Evolutionary conservation across 2,113 vertebrate species (phyloP).

Genomic region (Sylvia atricapilla): DNA sequence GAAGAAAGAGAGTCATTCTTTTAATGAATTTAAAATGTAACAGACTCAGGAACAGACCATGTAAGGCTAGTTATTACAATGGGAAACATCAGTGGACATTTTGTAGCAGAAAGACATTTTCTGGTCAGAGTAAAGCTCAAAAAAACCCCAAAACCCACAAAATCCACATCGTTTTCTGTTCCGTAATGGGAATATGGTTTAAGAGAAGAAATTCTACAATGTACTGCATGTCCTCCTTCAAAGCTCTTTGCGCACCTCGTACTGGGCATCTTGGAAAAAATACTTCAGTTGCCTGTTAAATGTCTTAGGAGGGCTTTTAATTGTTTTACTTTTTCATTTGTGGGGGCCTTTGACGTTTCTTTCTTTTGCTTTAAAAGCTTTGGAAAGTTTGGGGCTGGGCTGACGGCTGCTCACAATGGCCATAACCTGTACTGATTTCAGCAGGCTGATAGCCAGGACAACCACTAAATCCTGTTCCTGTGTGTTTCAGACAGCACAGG

Average conservation of each 20-base stretch:
- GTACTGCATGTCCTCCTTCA: neutral
- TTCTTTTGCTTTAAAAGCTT: neutral
- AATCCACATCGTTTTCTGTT: neutral
- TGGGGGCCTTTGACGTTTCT: neutral
- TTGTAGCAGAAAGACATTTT: neutral
- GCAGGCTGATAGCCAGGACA: neutral
- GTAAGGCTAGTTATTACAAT: neutral
- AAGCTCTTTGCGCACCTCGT: neutral
- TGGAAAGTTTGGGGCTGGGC: neutral
- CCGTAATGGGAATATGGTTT: neutral
- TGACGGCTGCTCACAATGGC: fast-evolving
- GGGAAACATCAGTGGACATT: neutral
- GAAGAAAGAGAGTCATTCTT: neutral
- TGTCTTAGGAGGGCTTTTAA: neutral
- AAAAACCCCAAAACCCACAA: neutral
- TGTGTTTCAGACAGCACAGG: neutral
- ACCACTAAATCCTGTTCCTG: neutral
- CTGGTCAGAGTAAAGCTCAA: neutral
- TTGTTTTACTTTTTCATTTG: neutral
- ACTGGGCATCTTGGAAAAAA: neutral
- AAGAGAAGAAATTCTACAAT: neutral
- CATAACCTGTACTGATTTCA: neutral
- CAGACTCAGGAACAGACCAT: neutral
- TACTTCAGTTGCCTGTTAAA: neutral
- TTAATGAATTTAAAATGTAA: neutral